phyloP scores from a whole-genome alignment of 2,113 vertebrate genomes.

The Mus pahari region DNA sequence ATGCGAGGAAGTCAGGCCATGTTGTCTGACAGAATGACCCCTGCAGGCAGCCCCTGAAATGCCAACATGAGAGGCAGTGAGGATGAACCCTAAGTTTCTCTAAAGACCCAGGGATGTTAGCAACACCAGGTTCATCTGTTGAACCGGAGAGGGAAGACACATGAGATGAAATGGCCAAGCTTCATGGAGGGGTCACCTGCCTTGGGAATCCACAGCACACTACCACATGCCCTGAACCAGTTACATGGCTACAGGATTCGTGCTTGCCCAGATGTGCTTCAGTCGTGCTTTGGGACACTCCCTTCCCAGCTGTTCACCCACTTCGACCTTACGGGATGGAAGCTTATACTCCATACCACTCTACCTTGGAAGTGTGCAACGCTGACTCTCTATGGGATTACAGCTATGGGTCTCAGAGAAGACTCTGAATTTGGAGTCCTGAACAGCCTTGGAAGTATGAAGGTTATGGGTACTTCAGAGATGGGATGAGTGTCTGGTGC shows the following conservation, averaged over 20 bases:
- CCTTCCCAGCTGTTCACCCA: background rate
- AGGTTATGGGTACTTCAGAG: background rate
- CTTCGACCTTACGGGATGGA: too few relatives aligned
- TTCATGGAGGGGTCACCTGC: too few relatives aligned
- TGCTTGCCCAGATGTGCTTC: too few relatives aligned
- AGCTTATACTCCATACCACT: background rate
- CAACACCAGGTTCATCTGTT: background rate
- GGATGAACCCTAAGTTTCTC: background rate
- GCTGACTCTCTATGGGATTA: background rate
- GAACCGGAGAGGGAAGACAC: background rate
- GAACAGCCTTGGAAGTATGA: background rate
- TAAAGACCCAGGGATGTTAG: background rate
- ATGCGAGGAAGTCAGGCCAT: too few relatives aligned
- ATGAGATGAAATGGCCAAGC: background rate
- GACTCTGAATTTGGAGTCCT: background rate
- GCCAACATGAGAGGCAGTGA: too few relatives aligned
- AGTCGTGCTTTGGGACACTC: background rate
- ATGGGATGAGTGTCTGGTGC: too few relatives aligned
- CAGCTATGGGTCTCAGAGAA: background rate
- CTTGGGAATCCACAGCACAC: background rate
- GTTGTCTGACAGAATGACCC: too few relatives aligned
- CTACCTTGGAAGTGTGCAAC: background rate
- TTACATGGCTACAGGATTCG: background rate
- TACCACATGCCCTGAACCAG: background rate
- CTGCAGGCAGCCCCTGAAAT: too few relatives aligned